phyloP scores from a whole-genome alignment of 1,140 invertebrate species.

The Phthorimaea operculella region DNA sequence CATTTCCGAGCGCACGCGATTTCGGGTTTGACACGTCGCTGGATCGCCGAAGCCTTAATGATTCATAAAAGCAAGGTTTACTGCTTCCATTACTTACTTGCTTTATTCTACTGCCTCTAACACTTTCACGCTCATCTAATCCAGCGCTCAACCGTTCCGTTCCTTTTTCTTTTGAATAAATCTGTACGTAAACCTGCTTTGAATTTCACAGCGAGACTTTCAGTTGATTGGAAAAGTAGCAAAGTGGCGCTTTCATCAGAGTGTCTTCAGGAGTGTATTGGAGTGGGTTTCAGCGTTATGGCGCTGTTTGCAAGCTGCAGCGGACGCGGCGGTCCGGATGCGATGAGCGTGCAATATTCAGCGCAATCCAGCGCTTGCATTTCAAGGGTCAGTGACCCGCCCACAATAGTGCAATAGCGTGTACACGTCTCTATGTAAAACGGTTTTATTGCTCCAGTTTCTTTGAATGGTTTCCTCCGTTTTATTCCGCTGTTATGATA shows the following conservation, averaged over 20 bases:
- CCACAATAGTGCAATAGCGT: constrained; percentile 1
- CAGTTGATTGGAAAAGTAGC: not conserved
- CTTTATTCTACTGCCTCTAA: no score
- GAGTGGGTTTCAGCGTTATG: not conserved
- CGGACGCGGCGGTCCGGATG: not conserved
- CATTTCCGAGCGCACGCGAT: not conserved
- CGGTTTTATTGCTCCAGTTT: constrained; percentile 3
- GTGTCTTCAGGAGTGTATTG: not conserved
- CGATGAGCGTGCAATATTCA: not conserved
- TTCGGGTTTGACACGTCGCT: not conserved
- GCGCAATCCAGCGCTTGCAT: constrained; percentile 1
- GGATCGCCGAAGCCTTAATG: not conserved
- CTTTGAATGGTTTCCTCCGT: constrained; percentile 3
- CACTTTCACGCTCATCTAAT: no score
- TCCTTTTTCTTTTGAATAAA: not conserved
- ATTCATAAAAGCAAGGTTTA: no score
- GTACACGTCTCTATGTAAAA: not conserved
- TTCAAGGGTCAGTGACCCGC: not conserved
- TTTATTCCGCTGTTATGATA: not conserved
- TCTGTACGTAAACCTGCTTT: not conserved
- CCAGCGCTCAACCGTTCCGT: no score
- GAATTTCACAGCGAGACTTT: not conserved
- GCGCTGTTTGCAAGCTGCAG: not conserved
- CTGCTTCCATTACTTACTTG: no score
- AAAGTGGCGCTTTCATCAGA: not conserved